Evolutionary conservation across 1,140 invertebrate species (phyloP).

Genomic region (Euura lappo): DNA sequence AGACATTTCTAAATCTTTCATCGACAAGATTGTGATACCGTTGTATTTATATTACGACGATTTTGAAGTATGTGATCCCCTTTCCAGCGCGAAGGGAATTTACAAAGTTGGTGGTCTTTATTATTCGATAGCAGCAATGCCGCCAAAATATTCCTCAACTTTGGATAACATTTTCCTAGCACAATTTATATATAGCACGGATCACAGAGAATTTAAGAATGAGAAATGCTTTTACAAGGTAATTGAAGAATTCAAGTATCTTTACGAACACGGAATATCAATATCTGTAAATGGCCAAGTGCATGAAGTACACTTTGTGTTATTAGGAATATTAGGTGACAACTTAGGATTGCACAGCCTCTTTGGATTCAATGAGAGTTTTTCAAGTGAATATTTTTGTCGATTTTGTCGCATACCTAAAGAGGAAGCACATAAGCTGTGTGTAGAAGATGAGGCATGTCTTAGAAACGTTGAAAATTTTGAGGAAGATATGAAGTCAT

Average conservation of each 20-base stretch:
- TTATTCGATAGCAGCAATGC: constrained; percentile 26
- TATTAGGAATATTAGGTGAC: constrained; percentile 17
- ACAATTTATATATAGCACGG: constrained; percentile 27
- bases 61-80: constrained; percentile 9
- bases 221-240: constrained; percentile 27
- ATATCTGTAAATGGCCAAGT: constrained; percentile 11
- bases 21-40: no score
- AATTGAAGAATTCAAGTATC: constrained; percentile 19
- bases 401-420: constrained; percentile 20
- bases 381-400: constrained; percentile 23
- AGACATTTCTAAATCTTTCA: no score
- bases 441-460: constrained; percentile 18
- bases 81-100: constrained; percentile 24
- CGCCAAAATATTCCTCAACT: constrained; percentile 22
- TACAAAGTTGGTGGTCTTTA: constrained; percentile 29
- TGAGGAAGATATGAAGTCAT: constrained; percentile 19
- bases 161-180: constrained; percentile 32
- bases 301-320: constrained; percentile 25
- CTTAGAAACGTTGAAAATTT: constrained; percentile 28
- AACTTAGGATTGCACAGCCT: constrained; percentile 27
- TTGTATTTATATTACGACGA: no score
- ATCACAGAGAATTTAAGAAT: constrained; percentile 18
- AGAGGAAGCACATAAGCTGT: constrained; percentile 18
- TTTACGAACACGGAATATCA: constrained; percentile 1
- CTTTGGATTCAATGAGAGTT: constrained; percentile 23